Percentiles rank a stretch among this genome's conserved stretches.
Conservation (phyloP, 2,113 vertebrate species). For the Phalacrocorax brasilianus region DNA sequence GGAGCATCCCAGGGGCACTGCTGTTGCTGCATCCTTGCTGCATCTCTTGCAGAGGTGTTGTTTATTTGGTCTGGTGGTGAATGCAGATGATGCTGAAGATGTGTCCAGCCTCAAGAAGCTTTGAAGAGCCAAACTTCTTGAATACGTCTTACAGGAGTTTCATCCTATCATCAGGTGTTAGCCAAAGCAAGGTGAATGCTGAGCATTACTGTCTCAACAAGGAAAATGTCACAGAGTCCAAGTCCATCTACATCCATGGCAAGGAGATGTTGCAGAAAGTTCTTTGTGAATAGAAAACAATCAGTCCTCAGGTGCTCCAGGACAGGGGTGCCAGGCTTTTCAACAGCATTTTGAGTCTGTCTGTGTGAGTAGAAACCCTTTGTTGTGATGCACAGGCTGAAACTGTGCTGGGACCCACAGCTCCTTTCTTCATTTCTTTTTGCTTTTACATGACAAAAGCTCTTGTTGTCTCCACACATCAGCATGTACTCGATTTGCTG, state of each 20-base stretch:
- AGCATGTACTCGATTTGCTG: background rate
- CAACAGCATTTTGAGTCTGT: background rate
- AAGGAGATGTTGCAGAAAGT: background rate
- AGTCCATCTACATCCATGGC: background rate
- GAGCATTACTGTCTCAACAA: background rate
- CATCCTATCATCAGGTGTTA: background rate
- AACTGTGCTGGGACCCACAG: background rate
- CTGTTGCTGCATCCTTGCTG: background rate
- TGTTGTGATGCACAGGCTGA: background rate
- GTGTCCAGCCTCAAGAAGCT: background rate
- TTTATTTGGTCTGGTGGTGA: background rate
- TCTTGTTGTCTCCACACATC: background rate
- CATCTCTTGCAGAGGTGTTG: background rate
- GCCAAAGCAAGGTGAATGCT: background rate
- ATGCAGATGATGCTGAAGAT: background rate
- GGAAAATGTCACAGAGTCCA: background rate
- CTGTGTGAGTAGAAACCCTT: background rate
- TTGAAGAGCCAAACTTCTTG: background rate
- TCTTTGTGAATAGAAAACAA: background rate
- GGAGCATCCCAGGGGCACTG: background rate
- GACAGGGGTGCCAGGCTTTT: background rate
- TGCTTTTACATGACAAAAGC: constrained; percentile 22
- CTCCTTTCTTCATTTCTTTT: background rate
- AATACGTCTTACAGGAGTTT: background rate
- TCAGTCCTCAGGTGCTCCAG: background rate